Base-by-base conservation (phyloP, 2,888 invertebrate species). In the Ceraclea dissimilis region DNA sequence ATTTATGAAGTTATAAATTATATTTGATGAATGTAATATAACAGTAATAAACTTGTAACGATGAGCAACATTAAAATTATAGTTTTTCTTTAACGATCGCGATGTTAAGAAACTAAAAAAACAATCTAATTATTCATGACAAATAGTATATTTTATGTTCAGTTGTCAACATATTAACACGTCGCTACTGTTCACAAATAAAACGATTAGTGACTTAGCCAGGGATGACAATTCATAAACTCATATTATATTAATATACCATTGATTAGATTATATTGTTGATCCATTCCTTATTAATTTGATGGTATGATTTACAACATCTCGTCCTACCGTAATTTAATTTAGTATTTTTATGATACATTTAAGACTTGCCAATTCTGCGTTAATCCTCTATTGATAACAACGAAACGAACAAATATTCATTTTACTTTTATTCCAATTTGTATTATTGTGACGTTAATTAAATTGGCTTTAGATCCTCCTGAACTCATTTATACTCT, bases 131-230 rank as follows among this genome's bases (percentile, higher is more conserved):
- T 39, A 39, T 39, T 39, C 39, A 39, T 39, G 39, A 39, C 39
- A 16, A 39, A 39, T 39, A 16, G 39, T n/a, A 16, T 39, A 39
- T 39, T 39, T 39, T 46, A 55, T 55, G 50, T 50, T 26, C 20
- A 13, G 20, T 13, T 44, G 50, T 55, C 50, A 55, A 46, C 44
- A 54, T 49, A 33, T 57, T 54, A 51, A 46, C 39, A 39, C 39
- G 13, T 50, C 49, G 56, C 46, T 49, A 39, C 49, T 51, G 55
- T 55, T 50, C 56, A 22, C 50, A 48, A 44, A 52, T 54, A 51
- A 46, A 46, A 43, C 59, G 46, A 59, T 59, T 57, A 57, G 53
- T 49, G 31, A 49, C 13, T 51, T 21, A 39, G 43, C 34, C 49
- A 49, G 49, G 49, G 49, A 22, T 49, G 49, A 17, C 26, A 49